Percentiles rank a stretch among this genome's conserved stretches.
phyloP scores from a whole-genome alignment of 2,888 invertebrate species.

The Geotrupes spiniger region DNA sequence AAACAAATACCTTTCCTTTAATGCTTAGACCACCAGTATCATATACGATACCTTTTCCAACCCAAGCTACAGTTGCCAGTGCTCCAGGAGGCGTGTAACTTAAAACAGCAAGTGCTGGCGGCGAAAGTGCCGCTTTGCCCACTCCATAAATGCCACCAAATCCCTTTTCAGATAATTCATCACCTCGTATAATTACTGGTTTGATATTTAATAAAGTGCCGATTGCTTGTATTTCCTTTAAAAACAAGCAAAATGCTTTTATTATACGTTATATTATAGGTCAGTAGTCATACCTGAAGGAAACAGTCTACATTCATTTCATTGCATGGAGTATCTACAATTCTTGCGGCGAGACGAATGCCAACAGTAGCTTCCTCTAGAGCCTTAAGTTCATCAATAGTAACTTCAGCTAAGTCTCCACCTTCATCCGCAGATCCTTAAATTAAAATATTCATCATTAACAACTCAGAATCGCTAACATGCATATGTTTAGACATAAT shows the following conservation, averaged over 20 bases:
- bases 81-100: constrained; percentile 62
- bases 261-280: neutral
- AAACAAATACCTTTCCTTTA: constrained; percentile 71
- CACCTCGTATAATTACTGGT: constrained; percentile 73
- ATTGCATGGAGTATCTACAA: constrained; percentile 84
- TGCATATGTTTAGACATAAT: neutral
- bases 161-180: constrained; percentile 70
- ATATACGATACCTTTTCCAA: constrained; percentile 92
- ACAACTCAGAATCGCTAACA: neutral
- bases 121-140: constrained; percentile 69
- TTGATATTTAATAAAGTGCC: constrained; percentile 63
- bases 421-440: neutral
- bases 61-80: constrained; percentile 72
- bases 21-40: constrained; percentile 92
- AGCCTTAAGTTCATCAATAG: constrained; percentile 54
- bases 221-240: constrained; percentile 65
- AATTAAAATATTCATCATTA: neutral
- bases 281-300: constrained; percentile 57
- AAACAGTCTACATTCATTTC: constrained; percentile 81
- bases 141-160: constrained; percentile 89
- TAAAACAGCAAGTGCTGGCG: constrained; percentile 65
- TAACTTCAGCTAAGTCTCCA: constrained; percentile 36
- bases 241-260: constrained; percentile 15
- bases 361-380: constrained; percentile 61
- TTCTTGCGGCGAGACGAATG: constrained; percentile 71